Evolutionary conservation across 1,140 invertebrate genomes (phyloP).

Genomic region (Drosophila murphyi): DNA sequence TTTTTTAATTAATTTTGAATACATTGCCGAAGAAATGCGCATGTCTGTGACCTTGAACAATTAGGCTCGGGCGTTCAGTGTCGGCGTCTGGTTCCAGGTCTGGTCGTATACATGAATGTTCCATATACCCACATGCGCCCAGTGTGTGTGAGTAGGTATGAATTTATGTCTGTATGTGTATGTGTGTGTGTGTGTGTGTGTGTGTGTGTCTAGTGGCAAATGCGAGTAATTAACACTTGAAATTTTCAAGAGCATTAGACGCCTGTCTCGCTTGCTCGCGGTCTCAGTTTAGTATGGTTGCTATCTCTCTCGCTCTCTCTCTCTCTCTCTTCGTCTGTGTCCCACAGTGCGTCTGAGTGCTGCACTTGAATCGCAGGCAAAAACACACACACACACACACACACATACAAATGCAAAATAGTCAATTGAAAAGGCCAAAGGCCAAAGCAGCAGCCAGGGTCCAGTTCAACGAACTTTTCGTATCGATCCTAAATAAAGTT

Average conservation of each 20-base stretch:
- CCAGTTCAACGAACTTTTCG: conserved; percentile 66
- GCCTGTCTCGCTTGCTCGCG: conserved; percentile 35
- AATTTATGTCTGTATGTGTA: conserved; percentile 1
- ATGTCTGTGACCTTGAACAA: conserved; percentile 79
- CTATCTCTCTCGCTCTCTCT: conserved; percentile 9
- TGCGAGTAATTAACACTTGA: conserved; percentile 77
- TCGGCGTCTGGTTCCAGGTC: conserved; percentile 53
- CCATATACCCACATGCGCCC: conserved; percentile 61
- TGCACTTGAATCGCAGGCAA: conserved; percentile 55
- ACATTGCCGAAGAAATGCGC: conserved; percentile 71
- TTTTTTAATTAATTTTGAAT: conserved; percentile 77
- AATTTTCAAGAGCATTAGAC: conserved; percentile 76
- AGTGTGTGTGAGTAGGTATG: neutral
- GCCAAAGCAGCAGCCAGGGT: conserved; percentile 34
- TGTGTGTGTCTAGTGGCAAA: conserved; percentile 49
- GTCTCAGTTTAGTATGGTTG: conserved; percentile 1
- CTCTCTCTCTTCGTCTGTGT: conserved; percentile 14
- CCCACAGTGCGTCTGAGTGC: conserved; percentile 54
- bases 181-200: conserved; percentile 20
- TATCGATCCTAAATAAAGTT: conserved; percentile 55
- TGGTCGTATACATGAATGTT: conserved; percentile 53
- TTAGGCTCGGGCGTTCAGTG: conserved; percentile 57
- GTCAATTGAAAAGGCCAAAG: conserved; percentile 55
- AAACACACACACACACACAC: conserved; percentile 2
- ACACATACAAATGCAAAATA: conserved; percentile 53